Evolutionary conservation across 2,113 vertebrate genomes (phyloP), one percentile per base, ranked within the genome.

Genomic region (Callipepla californica): DNA sequence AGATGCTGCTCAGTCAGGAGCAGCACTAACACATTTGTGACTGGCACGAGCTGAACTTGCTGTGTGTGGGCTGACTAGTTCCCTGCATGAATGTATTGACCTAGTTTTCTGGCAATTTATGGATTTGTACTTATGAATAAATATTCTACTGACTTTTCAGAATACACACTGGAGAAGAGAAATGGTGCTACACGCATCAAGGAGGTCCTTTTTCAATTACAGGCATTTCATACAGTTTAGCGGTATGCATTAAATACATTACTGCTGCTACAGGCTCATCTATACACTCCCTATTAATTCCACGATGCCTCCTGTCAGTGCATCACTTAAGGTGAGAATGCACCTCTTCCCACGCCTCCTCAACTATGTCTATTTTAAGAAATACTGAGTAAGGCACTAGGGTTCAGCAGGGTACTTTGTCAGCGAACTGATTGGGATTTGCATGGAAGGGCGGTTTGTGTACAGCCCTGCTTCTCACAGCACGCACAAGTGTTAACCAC

Each of bases 331-430:
- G 59, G 65, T 82, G 77, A 40, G 80, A 80, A 72, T 2, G 1
- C 44, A 66, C 87, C 44, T 87, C 53, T 73, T 65, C 68, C 65
- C 63, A 47, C 78, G 40, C 63, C 86, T 80, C 42, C 85, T 48
- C 50, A 91, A 90, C 63, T 30, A 45, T 1, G 2, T 3, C 40
- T 77, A 5, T 89, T 93, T 90, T 87, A 67, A 69, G 92, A 36
- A 75, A 7, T 80, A 85, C n/a, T 2, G 86, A 95, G 55, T 30
- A 65, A 87, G 76, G 12, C 62, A 30, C 53, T 3, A 22, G 67
- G 61, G 45, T 88, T 91, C 68, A 74, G 88, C 84, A 28, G 89
- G 92, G 18, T 61, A 28, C 38, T 76, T 78, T 91, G 65, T 65
- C 80, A 89, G 76, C 58, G 2, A 86, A 80, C 78, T n/a, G 73